Evolutionary conservation across 2,888 invertebrate species (phyloP).

Genomic region (Andrena chrysosceles): DNA sequence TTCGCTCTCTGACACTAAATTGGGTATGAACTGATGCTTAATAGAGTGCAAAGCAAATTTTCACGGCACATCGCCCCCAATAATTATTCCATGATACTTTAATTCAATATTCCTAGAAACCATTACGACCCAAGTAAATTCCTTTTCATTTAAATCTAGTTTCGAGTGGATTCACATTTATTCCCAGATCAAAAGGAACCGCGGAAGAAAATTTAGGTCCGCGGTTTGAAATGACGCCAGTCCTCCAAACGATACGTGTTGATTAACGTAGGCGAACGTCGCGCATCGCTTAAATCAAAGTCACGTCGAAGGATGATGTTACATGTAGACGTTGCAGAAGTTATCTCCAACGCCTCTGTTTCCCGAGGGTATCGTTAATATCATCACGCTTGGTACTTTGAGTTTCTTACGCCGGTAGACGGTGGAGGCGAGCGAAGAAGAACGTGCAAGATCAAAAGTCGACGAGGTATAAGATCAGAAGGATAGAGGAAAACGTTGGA

Average conservation of each 20-base stretch:
- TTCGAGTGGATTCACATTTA: no score
- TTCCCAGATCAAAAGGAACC: no score
- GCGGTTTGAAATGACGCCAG: background rate
- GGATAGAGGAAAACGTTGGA: conserved; percentile 66
- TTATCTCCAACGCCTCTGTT: conserved; percentile 31
- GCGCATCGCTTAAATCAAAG: conserved; percentile 9
- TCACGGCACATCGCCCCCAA: no score
- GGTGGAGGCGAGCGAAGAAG: conserved; percentile 20
- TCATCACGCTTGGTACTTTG: conserved; percentile 31
- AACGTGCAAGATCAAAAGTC: conserved; percentile 67
- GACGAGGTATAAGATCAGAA: conserved; percentile 64
- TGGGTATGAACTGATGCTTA: no score
- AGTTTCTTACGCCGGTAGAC: conserved; percentile 26
- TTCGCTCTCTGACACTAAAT: no score
- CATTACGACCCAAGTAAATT: no score
- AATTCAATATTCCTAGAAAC: no score
- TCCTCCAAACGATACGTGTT: background rate
- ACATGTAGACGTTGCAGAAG: conserved; percentile 10
- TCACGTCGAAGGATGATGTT: background rate
- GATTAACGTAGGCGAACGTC: background rate
- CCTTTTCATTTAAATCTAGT: no score
- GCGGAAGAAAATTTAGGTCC: background rate
- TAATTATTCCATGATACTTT: no score
- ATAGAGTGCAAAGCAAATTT: no score
- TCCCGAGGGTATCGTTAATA: conserved; percentile 41